Evolutionary conservation across 2,797 vertebrate genomes (phyloP).

Genomic region (Notolepis coatsorum): DNA sequence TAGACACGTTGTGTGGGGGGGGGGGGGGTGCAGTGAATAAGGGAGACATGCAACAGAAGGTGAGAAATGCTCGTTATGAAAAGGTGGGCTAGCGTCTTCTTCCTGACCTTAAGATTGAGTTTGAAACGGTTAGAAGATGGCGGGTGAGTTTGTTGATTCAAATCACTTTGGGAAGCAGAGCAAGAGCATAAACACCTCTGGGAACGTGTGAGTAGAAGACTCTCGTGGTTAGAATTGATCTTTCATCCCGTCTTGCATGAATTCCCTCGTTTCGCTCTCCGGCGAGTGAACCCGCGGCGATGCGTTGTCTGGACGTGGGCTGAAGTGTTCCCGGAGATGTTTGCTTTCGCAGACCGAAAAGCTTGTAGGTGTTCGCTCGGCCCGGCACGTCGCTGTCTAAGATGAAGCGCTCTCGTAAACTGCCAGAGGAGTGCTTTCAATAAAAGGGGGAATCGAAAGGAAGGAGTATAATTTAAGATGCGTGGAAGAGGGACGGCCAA

Average conservation of each 20-base stretch:
- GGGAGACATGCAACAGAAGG: slow-evolving; percentile 11
- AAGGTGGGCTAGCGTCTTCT: slow-evolving; percentile 25
- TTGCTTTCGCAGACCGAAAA: no score
- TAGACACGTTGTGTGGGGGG: slow-evolving; percentile 10
- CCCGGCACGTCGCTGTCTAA: no score
- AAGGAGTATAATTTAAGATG: not conserved
- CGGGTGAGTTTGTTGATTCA: slow-evolving; percentile 23
- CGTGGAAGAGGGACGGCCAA: not conserved
- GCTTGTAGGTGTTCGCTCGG: no score
- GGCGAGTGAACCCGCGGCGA: not conserved
- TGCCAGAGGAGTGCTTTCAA: slow-evolving; percentile 65
- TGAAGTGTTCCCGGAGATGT: no score
- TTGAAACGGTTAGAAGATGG: slow-evolving; percentile 38
- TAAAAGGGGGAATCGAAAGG: slow-evolving; percentile 24
- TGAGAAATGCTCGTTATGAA: slow-evolving; percentile 22
- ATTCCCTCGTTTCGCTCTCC: not conserved
- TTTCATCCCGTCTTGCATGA: slow-evolving; percentile 1
- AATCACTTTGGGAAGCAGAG: slow-evolving; percentile 44
- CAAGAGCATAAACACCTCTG: not conserved
- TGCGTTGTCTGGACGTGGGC: not conserved
- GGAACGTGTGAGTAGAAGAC: not conserved
- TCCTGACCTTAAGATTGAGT: slow-evolving; percentile 62
- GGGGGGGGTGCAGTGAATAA: slow-evolving; percentile 16
- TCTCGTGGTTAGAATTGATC: not conserved
- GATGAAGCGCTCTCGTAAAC: no score